These are phyloP conservation scores for Colius striatus DNA, from an alignment of 2,113 vertebrate genomes.

Conservation along the genomic window DNA sequence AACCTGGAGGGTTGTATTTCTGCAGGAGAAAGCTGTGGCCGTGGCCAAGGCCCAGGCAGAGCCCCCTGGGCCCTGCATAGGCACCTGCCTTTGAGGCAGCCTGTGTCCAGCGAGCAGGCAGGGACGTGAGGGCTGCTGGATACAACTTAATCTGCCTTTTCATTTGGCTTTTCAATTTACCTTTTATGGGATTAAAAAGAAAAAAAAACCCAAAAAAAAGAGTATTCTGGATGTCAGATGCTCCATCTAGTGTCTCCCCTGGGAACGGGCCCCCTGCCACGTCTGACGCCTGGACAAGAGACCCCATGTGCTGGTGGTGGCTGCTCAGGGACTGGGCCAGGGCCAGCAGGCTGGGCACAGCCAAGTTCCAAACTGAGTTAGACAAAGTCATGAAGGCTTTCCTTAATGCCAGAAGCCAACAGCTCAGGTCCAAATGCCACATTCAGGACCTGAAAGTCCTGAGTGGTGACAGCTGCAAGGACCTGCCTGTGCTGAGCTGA, in stretches of 20 bases:
- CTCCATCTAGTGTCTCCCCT: constrained; percentile 67
- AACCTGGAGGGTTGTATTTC: neutral
- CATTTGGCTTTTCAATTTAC: neutral
- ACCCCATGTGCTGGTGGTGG: neutral
- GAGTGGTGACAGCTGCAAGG: neutral
- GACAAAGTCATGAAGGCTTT: neutral
- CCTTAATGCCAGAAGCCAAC: neutral
- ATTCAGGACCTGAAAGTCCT: rapidly evolving
- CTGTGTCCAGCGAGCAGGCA: rapidly evolving
- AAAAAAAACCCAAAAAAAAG: neutral
- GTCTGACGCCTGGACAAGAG: rapidly evolving
- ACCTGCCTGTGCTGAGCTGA: rapidly evolving
- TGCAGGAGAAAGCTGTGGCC: neutral
- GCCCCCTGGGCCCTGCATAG: rapidly evolving
- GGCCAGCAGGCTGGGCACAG: rapidly evolving
- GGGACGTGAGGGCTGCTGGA: neutral
- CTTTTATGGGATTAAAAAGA: neutral
- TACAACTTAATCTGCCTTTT: neutral
- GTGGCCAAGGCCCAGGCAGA: neutral
- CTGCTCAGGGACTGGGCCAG: rapidly evolving
- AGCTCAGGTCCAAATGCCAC: rapidly evolving
- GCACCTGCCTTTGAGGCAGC: rapidly evolving
- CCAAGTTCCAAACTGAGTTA: neutral
- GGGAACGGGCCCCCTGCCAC: neutral
- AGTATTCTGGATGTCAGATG: neutral